Evolutionary conservation across 2,797 vertebrate genomes (phyloP), one percentile per base, ranked within the genome.

Genomic region (Eurystomus glaucurus): DNA sequence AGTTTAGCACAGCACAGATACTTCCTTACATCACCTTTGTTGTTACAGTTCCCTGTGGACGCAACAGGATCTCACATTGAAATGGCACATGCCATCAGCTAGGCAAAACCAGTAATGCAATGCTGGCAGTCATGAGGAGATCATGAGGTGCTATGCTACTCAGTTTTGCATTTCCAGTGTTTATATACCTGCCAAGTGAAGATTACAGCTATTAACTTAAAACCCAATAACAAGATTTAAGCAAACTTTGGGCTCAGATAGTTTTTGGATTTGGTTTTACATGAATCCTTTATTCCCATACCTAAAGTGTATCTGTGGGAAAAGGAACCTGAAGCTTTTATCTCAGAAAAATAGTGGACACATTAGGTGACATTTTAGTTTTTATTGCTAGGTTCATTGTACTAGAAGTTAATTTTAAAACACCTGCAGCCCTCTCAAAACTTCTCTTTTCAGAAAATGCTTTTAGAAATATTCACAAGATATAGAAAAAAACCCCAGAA

Each of bases 1-100:
- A 0, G 0, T 78, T 89, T 70, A 48, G 14, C 6, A 3, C 14
- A 82, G 37, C 3, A 3, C 10, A 60, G 33, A 16, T 51, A 61
- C 39, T n/a, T 76, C 21, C 50, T 48, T 48, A 43, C 4, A 43
- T 29, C 15, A 23, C 20, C 10, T 50, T 80, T 69, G 29, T 37
- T 80, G 26, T 48, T 78, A 18, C 25, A 54, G 20, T 29, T 81
- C 9, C 9, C 22, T 58, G 43, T 62, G 7, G 29, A 46, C 13
- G 15, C 29, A 41, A 9, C 33, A 70, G 35, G 17, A 45, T 17
- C 31, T 80, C 46, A 72, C 55, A 25, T 33, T 23, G 28, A 84
- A 94, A 66, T 28, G 31, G 19, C 21, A 45, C 4, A 41, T 11
- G 10, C 21, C 16, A 50, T 52, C 31, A 74, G 28, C 39, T 50